A percentile compares a stretch with the other conserved stretches of the same genome.
Evolutionary conservation across 2,797 vertebrate genomes (phyloP).

Genomic region (Chelmon rostratus): DNA sequence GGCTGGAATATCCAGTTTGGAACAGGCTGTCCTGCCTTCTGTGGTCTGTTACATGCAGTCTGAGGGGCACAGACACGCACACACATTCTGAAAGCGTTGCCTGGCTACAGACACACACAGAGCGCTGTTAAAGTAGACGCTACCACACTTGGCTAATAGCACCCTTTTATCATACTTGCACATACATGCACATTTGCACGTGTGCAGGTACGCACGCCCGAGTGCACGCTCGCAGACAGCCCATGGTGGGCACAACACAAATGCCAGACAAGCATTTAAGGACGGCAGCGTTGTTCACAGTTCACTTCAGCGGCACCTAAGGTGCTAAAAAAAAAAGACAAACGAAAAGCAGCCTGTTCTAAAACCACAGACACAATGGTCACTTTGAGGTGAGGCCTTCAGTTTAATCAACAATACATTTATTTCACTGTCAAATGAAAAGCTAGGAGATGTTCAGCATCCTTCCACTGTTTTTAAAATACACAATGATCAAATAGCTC

Average conservation of each 20-base stretch:
- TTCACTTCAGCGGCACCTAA: slow-evolving; percentile 28
- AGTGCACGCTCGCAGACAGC: not conserved
- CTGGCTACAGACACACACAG: slow-evolving; percentile 82
- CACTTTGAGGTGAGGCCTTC: not conserved
- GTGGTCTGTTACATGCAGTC: slow-evolving; percentile 74
- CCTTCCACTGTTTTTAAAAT: not conserved
- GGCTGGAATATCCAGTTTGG: slow-evolving; percentile 52
- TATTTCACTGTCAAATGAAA: slow-evolving; percentile 22
- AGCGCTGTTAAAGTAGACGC: slow-evolving; percentile 59
- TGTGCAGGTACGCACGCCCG: not conserved
- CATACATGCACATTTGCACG: slow-evolving; percentile 30
- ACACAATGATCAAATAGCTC: slow-evolving; percentile 25
- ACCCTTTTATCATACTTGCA: slow-evolving; percentile 55
- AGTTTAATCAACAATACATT: not conserved
- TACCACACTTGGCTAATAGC: slow-evolving; percentile 56
- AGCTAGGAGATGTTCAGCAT: not conserved
- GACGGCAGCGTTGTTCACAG: not conserved
- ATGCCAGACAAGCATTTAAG: slow-evolving; percentile 59
- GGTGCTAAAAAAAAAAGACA: slow-evolving; percentile 2
- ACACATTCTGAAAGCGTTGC: slow-evolving; percentile 72
- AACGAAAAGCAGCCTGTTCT: not conserved
- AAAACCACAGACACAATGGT: not conserved
- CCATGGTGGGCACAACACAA: slow-evolving; percentile 33
- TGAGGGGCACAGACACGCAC: slow-evolving; percentile 53
- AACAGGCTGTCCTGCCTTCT: slow-evolving; percentile 75